A percentile compares a stretch with the other conserved stretches of the same genome.
These are phyloP conservation scores for Aepyceros melampus DNA, from an alignment of 2,113 vertebrate species.

Conservation along the genomic window DNA sequence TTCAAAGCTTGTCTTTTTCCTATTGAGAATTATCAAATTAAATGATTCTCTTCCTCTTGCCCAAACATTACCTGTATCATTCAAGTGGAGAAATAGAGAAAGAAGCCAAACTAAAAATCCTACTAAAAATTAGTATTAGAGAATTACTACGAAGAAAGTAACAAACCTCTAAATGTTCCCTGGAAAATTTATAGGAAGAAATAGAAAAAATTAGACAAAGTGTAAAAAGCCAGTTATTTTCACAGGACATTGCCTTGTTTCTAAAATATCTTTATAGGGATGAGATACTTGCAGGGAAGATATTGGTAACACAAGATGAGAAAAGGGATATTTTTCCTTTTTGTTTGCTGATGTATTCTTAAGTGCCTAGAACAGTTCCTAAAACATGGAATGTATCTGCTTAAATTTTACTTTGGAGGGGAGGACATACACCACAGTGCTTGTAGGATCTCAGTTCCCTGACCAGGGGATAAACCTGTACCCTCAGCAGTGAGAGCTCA, in stretches of 20 bases:
- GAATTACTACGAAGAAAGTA: not conserved
- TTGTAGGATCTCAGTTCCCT: not conserved
- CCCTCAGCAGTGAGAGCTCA: not conserved
- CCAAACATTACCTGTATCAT: conserved; percentile 41
- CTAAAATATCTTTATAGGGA: not conserved
- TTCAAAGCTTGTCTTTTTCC: conserved; percentile 38
- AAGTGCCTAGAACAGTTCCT: not conserved
- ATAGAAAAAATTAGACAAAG: not conserved
- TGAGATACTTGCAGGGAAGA: not conserved
- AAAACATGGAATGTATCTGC: not conserved
- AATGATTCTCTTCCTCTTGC: conserved; percentile 18
- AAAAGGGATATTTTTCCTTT: not conserved
- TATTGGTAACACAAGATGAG: not conserved
- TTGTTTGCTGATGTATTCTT: not conserved
- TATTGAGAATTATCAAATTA: conserved; percentile 50
- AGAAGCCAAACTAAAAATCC: not conserved
- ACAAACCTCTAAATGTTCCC: not conserved
- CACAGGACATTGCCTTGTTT: not conserved
- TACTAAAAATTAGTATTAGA: not conserved
- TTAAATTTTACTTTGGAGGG: not conserved
- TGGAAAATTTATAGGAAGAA: not conserved
- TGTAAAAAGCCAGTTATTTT: not conserved
- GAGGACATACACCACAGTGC: not conserved
- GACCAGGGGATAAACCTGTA: not conserved
- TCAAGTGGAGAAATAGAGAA: not conserved